Conservation (phyloP, 2,113 vertebrate genomes). For the Cebidichthys violaceus region DNA sequence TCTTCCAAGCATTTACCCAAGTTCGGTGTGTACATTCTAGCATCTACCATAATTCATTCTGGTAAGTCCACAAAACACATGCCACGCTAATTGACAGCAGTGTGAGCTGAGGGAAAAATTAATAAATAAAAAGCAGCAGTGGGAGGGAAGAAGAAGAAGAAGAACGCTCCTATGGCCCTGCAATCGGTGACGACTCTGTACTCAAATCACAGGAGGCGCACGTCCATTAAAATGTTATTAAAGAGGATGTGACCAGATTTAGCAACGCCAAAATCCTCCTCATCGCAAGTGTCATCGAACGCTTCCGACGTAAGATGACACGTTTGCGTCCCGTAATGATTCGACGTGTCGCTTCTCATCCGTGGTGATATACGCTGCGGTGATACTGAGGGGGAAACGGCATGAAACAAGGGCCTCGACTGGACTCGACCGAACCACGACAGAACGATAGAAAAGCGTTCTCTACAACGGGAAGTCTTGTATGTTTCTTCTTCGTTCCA, state of each 20-base stretch:
- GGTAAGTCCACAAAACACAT: background rate
- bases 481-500: background rate
- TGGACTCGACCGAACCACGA: background rate
- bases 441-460: background rate
- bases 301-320: background rate
- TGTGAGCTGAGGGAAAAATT: background rate
- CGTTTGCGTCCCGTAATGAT: background rate
- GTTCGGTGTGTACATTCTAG: too few relatives aligned
- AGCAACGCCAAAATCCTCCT: too few relatives aligned
- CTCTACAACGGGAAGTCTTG: background rate
- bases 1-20: too few relatives aligned
- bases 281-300: background rate
- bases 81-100: conserved; percentile 2
- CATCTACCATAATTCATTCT: too few relatives aligned
- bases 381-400: background rate
- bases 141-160: too few relatives aligned
- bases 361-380: background rate
- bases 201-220: background rate
- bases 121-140: too few relatives aligned
- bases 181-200: background rate
- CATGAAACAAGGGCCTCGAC: background rate
- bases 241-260: background rate
- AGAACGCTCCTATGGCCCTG: background rate
- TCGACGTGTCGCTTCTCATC: background rate
- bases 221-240: background rate